Conservation (phyloP, 2,797 vertebrate genomes). For the Alca torda region DNA sequence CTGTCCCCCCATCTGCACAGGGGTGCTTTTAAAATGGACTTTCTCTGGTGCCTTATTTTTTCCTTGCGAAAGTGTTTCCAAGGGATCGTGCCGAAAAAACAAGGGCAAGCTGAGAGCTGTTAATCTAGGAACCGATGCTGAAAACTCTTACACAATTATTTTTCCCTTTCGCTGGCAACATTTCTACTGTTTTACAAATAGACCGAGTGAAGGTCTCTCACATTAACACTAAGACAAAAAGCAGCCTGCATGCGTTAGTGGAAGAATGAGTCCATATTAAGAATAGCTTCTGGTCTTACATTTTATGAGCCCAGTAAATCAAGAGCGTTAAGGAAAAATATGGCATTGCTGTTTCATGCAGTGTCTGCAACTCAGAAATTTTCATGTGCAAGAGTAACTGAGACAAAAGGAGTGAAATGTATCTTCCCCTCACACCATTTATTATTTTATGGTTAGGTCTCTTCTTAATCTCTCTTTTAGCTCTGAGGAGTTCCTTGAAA, state of each 20-base stretch:
- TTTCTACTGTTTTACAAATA: conserved; percentile 8
- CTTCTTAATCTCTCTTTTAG: neutral
- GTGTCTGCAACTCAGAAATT: neutral
- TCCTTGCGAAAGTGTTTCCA: neutral
- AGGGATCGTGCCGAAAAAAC: neutral
- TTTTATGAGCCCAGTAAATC: conserved; percentile 32
- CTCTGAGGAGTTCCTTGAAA: neutral
- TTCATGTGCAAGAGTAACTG: neutral
- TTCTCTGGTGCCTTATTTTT: neutral
- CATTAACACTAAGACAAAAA: conserved; percentile 25
- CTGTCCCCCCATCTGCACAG: neutral
- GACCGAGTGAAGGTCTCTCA: neutral
- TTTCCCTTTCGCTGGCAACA: neutral
- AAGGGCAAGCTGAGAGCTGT: neutral
- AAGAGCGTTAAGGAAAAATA: neutral
- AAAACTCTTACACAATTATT: neutral
- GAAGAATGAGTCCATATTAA: conserved; percentile 13
- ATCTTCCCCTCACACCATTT: neutral
- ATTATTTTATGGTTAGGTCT: neutral
- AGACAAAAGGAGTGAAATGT: neutral
- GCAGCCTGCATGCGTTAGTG: neutral
- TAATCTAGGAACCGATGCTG: neutral
- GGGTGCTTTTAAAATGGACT: neutral
- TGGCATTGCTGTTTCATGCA: neutral
- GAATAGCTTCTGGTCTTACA: conserved; percentile 30